phyloP scores from a whole-genome alignment of 37 sponge, comb jelly and placozoan species.

The Amphimedon queenslandica region DNA sequence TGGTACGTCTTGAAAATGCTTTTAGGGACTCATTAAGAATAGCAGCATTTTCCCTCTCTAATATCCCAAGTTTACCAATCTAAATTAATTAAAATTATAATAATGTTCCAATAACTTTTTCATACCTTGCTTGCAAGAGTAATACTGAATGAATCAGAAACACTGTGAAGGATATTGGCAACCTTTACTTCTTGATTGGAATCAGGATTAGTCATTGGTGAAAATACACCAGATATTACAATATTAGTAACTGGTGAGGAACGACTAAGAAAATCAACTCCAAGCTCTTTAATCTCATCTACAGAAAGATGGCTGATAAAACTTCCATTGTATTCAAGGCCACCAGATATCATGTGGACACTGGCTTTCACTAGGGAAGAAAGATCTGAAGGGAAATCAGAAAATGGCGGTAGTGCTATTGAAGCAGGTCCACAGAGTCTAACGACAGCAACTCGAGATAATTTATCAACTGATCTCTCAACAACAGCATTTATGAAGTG shows the following conservation, averaged over 20 bases:
- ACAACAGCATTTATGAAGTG: constrained; percentile 83
- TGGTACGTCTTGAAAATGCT: constrained; percentile 39
- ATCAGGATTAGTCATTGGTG: constrained; percentile 43
- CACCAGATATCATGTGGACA: constrained; percentile 52
- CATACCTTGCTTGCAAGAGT: constrained; percentile 71
- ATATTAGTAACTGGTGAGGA: constrained; percentile 44
- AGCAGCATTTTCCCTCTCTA: constrained; percentile 87
- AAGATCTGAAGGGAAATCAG: constrained; percentile 69
- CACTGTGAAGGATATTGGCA: constrained; percentile 28
- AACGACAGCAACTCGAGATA: constrained; percentile 59
- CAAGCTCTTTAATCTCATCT: constrained; percentile 32
- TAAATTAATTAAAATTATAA: constrained; percentile 4
- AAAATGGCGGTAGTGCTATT: constrained; percentile 68
- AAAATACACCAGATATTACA: constrained; percentile 72
- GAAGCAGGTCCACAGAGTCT: constrained; percentile 72
- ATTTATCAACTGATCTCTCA: constrained; percentile 32
- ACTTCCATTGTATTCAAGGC: constrained; percentile 49
- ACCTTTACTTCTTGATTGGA: constrained; percentile 49
- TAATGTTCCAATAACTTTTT: too few relatives aligned
- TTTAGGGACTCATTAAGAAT: constrained; percentile 82
- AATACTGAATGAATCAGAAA: constrained; percentile 37
- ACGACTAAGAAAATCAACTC: constrained; percentile 9
- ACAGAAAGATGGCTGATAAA: constrained; percentile 24
- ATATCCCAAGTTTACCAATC: constrained; percentile 64
- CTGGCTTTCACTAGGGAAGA: constrained; percentile 5